Evolutionary conservation across 1,140 invertebrate genomes (phyloP).

Genomic region (Drosophila persimilis): DNA sequence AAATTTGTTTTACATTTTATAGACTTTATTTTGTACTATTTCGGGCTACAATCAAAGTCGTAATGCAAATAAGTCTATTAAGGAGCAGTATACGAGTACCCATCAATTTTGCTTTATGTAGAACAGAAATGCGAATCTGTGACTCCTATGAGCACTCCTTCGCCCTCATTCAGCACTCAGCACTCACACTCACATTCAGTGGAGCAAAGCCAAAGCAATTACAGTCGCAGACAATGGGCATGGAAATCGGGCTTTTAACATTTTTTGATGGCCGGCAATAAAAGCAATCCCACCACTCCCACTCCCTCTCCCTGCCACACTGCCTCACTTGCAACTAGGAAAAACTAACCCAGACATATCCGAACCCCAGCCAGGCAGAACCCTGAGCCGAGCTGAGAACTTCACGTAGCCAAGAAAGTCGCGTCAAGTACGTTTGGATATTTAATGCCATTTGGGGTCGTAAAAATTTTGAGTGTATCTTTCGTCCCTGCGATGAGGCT

Average conservation of each 20-base stretch:
- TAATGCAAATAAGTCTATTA: no score
- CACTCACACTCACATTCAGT: slow-evolving; percentile 36
- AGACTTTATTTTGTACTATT: no score
- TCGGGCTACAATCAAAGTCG: no score
- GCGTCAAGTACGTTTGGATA: slow-evolving; percentile 75
- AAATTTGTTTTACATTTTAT: no score
- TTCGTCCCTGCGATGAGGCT: slow-evolving; percentile 6
- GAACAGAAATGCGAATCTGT: slow-evolving; percentile 13
- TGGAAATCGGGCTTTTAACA: slow-evolving; percentile 69
- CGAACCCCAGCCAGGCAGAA: slow-evolving; percentile 3
- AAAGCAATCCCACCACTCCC: slow-evolving; percentile 40
- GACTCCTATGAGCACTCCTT: not conserved
- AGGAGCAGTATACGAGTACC: slow-evolving; percentile 2
- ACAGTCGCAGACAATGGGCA: slow-evolving; percentile 64
- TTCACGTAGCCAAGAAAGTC: slow-evolving; percentile 71
- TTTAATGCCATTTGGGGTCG: slow-evolving; percentile 75
- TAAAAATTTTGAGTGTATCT: slow-evolving; percentile 77
- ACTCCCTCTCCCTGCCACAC: not conserved
- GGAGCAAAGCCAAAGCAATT: slow-evolving; percentile 64
- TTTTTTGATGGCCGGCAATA: slow-evolving; percentile 74
- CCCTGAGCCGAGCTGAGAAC: slow-evolving; percentile 38
- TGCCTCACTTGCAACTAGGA: slow-evolving; percentile 38
- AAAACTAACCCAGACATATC: slow-evolving; percentile 49
- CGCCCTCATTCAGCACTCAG: not conserved
- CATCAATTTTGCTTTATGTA: slow-evolving; percentile 26